These are phyloP conservation scores for Pelodiscus sinensis DNA, from an alignment of 2,113 vertebrate genomes.

Conservation along the genomic window DNA sequence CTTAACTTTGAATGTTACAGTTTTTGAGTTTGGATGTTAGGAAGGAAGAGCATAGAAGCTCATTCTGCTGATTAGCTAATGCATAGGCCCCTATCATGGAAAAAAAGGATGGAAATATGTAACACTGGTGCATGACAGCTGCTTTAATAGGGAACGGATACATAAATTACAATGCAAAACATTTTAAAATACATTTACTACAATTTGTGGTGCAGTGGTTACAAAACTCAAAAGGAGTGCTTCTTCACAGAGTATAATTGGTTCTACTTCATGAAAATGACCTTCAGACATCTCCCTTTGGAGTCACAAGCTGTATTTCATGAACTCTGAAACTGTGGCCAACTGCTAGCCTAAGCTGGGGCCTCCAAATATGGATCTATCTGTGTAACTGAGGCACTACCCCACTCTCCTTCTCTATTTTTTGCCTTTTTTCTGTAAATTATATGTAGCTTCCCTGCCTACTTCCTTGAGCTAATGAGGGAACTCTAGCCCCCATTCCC, in stretches of 20 bases:
- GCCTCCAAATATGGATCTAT: rapidly evolving
- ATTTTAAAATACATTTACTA: not conserved
- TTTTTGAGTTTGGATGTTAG: conserved; percentile 42
- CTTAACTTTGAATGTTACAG: not conserved
- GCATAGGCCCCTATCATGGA: not conserved
- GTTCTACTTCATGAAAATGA: not conserved
- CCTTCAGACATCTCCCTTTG: not conserved
- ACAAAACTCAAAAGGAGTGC: not conserved
- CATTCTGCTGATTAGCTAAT: not conserved
- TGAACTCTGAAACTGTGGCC: not conserved
- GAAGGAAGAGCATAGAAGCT: not conserved
- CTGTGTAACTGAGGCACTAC: not conserved
- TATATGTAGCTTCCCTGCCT: not conserved
- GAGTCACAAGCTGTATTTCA: not conserved
- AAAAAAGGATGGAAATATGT: conserved; percentile 15
- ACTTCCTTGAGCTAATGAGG: not conserved
- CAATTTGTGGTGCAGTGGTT: not conserved
- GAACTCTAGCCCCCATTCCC: not conserved
- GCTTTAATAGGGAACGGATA: not conserved
- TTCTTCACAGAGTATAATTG: not conserved
- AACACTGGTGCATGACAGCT: not conserved
- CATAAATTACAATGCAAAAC: not conserved
- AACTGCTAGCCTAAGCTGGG: not conserved
- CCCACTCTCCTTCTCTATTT: not conserved
- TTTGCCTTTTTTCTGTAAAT: not conserved